Evolutionary conservation across 2,888 invertebrate genomes (phyloP), one percentile per base, ranked within the genome.

Genomic region (Agrochola lota): DNA sequence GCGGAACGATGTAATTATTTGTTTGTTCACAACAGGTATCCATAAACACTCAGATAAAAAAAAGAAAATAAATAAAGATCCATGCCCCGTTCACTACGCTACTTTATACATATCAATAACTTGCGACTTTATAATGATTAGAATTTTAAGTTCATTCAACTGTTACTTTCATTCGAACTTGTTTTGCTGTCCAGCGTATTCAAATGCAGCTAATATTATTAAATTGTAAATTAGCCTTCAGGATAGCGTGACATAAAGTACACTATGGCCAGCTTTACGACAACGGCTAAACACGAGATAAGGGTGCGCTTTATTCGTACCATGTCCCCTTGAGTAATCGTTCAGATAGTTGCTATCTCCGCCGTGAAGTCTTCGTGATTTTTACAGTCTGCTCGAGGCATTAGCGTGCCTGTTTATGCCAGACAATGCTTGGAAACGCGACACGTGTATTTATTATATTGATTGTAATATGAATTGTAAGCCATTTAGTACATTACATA

Each of bases 241-340:
- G 72, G 60, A 85, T 85, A 81, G 81, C 78, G 80, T 87, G 86
- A 87, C 83, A 87, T 87, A 90, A 91, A 90, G 90, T 89, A 89
- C 89, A 85, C 80, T 85, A 88, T 81, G 73, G 79, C 78, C 80
- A 87, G 83, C 85, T 88, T 88, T 89, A 88, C 90, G 88, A 91
- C 91, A 91, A 90, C 87, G 85, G 85, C 83, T 82, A 89, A 87
- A 78, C 83, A 81, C 78, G 75, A 86, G 94, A 94, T 94, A 94
- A 93, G 90, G 89, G 86, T 91, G 89, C 89, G 91, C 91, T 92
- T 93, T 93, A 92, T 91, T 92, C 89, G 91, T 91, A 88, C 90
- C 85, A 90, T 91, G 93, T 92, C 92, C 85, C 89, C 83, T 84
- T 94, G 95, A 95, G 91, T 95, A 95, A 95, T 95, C 92, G 92